These are phyloP conservation scores for Indicator maculatus DNA, from an alignment of 2,113 vertebrate genomes.

Conservation along the genomic window DNA sequence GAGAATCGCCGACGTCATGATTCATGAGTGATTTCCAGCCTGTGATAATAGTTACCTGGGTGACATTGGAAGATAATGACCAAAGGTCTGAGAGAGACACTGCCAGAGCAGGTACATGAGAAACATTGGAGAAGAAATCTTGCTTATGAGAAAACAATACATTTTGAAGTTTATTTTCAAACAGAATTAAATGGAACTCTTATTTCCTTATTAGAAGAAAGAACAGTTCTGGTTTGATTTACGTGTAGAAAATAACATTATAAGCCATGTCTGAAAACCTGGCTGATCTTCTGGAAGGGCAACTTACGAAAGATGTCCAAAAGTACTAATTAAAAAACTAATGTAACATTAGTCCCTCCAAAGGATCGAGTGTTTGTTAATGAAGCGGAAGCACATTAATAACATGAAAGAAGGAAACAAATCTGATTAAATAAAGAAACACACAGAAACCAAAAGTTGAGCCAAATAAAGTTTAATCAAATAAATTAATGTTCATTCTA, in stretches of 20 bases:
- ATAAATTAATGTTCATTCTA: neutral
- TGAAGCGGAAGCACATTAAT: neutral
- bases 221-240: neutral
- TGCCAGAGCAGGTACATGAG: neutral
- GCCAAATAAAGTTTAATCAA: neutral
- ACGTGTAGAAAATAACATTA: neutral
- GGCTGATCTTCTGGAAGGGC: neutral
- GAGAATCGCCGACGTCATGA: constrained; percentile 43
- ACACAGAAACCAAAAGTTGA: neutral
- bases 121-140: neutral
- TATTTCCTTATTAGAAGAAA: neutral
- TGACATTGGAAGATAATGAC: constrained; percentile 62
- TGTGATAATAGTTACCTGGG: constrained; percentile 37
- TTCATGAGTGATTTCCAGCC: constrained; percentile 63
- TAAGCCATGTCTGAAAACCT: neutral
- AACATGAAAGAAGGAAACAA: neutral
- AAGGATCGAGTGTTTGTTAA: neutral
- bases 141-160: neutral
- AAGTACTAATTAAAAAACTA: neutral
- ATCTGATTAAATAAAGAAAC: neutral
- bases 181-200: neutral
- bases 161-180: neutral
- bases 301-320: neutral
- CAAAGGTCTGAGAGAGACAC: neutral
- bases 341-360: neutral